Percentiles rank a stretch among this genome's conserved stretches.
These are phyloP conservation scores for Lapara coniferarum DNA, from an alignment of 2,888 invertebrate genomes.

Conservation along the genomic window DNA sequence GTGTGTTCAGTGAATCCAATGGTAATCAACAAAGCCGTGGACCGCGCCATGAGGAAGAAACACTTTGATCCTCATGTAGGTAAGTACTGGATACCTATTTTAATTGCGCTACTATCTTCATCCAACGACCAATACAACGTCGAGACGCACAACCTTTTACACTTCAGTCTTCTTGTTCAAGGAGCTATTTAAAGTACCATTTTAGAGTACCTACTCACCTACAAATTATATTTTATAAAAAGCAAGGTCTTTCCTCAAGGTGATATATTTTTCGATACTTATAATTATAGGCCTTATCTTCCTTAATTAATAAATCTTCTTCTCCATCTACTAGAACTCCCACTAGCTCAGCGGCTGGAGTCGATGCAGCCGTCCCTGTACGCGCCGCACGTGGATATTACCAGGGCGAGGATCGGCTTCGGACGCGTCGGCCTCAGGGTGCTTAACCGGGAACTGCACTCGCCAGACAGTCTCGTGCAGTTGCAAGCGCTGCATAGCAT, in stretches of 20 bases:
- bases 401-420: slow-evolving; percentile 63
- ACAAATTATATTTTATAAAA: too few species aligned
- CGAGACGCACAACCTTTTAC: too few species aligned
- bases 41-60: slow-evolving; percentile 58
- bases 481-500: slow-evolving; percentile 70
- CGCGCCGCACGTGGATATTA: slow-evolving; percentile 67
- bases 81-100: slow-evolving; percentile 36
- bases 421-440: slow-evolving; percentile 64
- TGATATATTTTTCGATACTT: too few species aligned
- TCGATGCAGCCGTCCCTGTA: slow-evolving; percentile 73
- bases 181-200: too few species aligned
- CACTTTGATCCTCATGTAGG: slow-evolving; percentile 60
- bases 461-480: slow-evolving; percentile 56
- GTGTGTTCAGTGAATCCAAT: slow-evolving; percentile 69
- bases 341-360: slow-evolving; percentile 57
- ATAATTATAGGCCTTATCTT: too few species aligned
- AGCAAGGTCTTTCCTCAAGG: too few species aligned
- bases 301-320: too few species aligned
- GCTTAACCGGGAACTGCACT: slow-evolving; percentile 66
- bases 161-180: too few species aligned
- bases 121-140: too few species aligned
- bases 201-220: too few species aligned
- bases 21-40: slow-evolving; percentile 70
- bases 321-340: slow-evolving; percentile 45
- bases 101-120: too few species aligned